Base-by-base conservation (phyloP, 2,797 vertebrate species). In the Pempheris klunzingeri region DNA sequence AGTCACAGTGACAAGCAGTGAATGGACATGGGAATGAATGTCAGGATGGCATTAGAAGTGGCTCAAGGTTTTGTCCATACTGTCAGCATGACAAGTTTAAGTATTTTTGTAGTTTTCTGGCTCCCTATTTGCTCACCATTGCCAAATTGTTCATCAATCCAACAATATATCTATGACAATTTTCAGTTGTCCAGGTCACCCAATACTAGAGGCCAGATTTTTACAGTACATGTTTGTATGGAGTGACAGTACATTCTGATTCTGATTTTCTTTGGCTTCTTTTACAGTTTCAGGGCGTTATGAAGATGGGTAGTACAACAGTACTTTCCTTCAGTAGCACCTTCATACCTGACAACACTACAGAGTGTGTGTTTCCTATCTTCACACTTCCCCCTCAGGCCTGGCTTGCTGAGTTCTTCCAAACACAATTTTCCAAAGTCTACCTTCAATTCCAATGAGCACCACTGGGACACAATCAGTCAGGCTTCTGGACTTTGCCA, bases 391-490 rank as follows among this genome's bases (percentile, higher is more conserved):
- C 22, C 44, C 79, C 46, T 49, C n/a, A 49, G 76, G 73, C 53
- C 60, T 47, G 30, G 26, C 60, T 43, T 46, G 58, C 46, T 55
- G 67, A 52, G 61, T 62, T 72, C 64, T 76, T 55, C n/a, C 69
- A 46, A 66, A 77, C 64, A 46, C 46, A 62, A 62, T 80, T 78
- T 63, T 75, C 55, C 57, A 64, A 61, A 55, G 71, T 76, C 74
- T 81, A 66, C 73, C 55, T 54, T 78, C 81, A 78, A 84, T 82
- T 52, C 72, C 79, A 82, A 59, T 68, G 20, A 46, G 47, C 46
- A 61, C 12, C 26, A 46, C 49, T n/a, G 55, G 13, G 41, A 53
- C 50, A 28, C 28, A 28, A 38, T 67, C 28, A 44, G 50, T 24
- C 22, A 30, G 38, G 36, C 36, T 24, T 62, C 57, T 60, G 39